Conservation (phyloP, 2,888 invertebrate species). For the Exephanes ischioxanthus region DNA sequence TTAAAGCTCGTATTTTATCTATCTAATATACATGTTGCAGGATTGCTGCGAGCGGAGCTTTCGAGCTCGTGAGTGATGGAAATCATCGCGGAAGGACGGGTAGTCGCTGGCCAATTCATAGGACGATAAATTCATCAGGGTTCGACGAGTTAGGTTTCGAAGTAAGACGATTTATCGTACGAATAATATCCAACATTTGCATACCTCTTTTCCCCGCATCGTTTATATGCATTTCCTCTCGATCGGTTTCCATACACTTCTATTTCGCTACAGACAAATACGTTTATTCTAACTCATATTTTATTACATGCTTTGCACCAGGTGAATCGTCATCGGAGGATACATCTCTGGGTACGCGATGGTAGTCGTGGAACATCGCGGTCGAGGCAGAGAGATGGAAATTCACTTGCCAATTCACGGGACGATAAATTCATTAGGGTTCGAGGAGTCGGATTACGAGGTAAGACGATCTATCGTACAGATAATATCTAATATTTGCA, state of each 20-base stretch:
- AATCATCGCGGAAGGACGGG: slow-evolving; percentile 18
- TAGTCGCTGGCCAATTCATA: background rate
- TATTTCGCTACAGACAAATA: background rate
- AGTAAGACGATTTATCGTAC: background rate
- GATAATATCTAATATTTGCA: too few species aligned
- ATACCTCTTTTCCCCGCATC: background rate
- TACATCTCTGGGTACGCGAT: background rate
- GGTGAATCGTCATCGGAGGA: background rate
- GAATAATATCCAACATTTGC: background rate
- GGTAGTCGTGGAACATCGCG: background rate
- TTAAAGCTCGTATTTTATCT: slow-evolving; percentile 82
- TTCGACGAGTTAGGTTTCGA: background rate
- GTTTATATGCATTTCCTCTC: background rate
- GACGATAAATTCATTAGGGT: background rate
- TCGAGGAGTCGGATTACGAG: background rate
- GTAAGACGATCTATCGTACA: too few species aligned
- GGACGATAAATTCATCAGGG: slow-evolving; percentile 23
- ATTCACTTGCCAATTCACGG: background rate
- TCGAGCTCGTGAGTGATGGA: slow-evolving; percentile 30
- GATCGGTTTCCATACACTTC: background rate
- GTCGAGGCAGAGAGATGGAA: too few species aligned
- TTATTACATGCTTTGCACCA: background rate
- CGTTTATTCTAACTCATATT: background rate
- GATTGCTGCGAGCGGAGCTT: background rate
- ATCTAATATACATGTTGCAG: slow-evolving; percentile 81